Conservation (phyloP, 2,113 vertebrate species). For the Pan troglodytes region NHGRI_mPanTro3-v2.1_pri NC_072416.2:15866501-15867000, state of each 20-base stretch:
- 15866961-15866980: slow-evolving; percentile 29
- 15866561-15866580: not conserved
- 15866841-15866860: not conserved
- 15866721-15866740: not conserved
- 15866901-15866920: not conserved
- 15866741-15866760: not conserved
- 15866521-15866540: not conserved
- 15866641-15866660: not conserved
- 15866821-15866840: not conserved
- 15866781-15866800: not conserved
- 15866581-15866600: no score
- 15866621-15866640: no score
- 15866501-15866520: not conserved
- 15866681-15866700: not conserved
- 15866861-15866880: not conserved
- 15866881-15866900: not conserved
- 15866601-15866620: no score
- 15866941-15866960: slow-evolving; percentile 48
- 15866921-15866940: not conserved
- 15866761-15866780: not conserved
- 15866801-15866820: not conserved
- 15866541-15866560: not conserved
- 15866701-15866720: not conserved
- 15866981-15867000: not conserved
- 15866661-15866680: not conserved